Conservation (phyloP, 2,888 invertebrate genomes). For the Apotomis capreana region DNA sequence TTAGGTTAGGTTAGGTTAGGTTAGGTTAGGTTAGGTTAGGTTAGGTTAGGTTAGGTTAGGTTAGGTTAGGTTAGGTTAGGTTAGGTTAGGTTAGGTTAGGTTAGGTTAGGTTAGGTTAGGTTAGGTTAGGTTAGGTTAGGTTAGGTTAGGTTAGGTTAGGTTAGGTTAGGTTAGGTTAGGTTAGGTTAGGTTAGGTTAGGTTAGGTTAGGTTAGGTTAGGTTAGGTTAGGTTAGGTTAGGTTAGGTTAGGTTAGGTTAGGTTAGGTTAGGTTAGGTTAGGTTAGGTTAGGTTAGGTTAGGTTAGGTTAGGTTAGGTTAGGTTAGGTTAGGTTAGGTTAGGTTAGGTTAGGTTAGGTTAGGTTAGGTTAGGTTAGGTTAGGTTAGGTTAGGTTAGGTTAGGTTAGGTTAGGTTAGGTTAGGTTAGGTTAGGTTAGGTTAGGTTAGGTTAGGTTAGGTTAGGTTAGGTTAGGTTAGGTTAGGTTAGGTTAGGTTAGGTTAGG, state of each 20-base stretch:
- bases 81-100: constrained; percentile 5
- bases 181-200: constrained; percentile 39
- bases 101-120: constrained; percentile 7
- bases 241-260: constrained; percentile 38
- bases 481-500: constrained; percentile 29
- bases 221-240: constrained; percentile 32
- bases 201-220: constrained; percentile 33
- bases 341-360: constrained; percentile 23
- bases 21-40: constrained; percentile 20
- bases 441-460: constrained; percentile 25
- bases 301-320: constrained; percentile 33
- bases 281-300: constrained; percentile 37
- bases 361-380: constrained; percentile 42
- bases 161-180: constrained; percentile 28
- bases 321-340: neutral
- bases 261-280: constrained; percentile 36
- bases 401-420: constrained; percentile 9
- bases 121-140: constrained; percentile 21
- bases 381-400: constrained; percentile 19
- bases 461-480: constrained; percentile 28
- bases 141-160: constrained; percentile 19
- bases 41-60: neutral
- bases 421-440: constrained; percentile 20
- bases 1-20: too few relatives aligned
- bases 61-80: constrained; percentile 18